These are phyloP conservation scores for Aromia moschata DNA, from an alignment of 2,888 invertebrate species.

Conservation along the genomic window DNA sequence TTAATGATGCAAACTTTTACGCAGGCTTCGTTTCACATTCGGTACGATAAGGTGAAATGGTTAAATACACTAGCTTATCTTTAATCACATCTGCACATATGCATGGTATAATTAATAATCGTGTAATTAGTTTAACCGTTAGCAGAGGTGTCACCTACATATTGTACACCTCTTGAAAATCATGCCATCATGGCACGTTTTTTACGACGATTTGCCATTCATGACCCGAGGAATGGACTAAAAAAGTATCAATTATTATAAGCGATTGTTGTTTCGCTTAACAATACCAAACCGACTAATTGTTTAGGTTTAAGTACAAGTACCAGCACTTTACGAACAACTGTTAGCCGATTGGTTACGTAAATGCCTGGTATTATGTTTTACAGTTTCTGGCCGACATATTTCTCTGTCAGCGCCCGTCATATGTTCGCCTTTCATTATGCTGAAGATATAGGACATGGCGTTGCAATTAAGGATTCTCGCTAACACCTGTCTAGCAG, in stretches of 20 bases:
- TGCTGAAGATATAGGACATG: slow-evolving; percentile 1
- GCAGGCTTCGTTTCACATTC: no score
- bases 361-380: slow-evolving; percentile 18
- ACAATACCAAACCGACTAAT: slow-evolving; percentile 1
- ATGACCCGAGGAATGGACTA: background rate
- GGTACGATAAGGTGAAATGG: no score
- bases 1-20: no score
- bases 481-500: slow-evolving; percentile 4
- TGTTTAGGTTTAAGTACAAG: background rate
- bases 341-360: slow-evolving; percentile 6
- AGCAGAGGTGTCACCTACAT: no score
- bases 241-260: background rate
- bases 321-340: background rate
- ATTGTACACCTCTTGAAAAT: background rate
- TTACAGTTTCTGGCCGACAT: slow-evolving; percentile 21
- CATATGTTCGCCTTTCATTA: slow-evolving; percentile 20
- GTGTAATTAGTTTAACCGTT: no score
- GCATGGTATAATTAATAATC: no score
- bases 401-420: slow-evolving; percentile 17
- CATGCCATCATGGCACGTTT: background rate
- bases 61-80: no score
- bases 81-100: no score
- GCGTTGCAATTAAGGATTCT: slow-evolving; percentile 2
- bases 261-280: background rate
- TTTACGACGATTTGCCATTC: background rate